Evolutionary conservation across 2,888 invertebrate genomes (phyloP).

Genomic region (Lochmaea capreae): DNA sequence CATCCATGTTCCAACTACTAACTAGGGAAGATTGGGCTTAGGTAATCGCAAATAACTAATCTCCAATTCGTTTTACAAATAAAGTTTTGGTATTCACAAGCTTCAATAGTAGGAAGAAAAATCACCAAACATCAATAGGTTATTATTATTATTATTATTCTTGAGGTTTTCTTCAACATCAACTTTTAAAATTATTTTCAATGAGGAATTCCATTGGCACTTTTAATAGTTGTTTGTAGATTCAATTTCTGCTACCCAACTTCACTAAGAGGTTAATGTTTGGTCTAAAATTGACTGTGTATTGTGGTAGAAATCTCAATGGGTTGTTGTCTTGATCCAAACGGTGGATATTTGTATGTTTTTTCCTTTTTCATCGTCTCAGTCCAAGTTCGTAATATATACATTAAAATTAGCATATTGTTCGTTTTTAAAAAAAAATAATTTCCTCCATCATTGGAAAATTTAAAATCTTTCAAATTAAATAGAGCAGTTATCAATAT

Average conservation of each 20-base stretch:
- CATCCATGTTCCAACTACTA: constrained; percentile 49
- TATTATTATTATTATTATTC: neutral
- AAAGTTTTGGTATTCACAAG: constrained; percentile 2
- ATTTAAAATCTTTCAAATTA: neutral
- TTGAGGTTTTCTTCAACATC: constrained; percentile 1
- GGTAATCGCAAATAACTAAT: constrained; percentile 44
- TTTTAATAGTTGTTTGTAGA: neutral
- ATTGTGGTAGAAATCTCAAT: neutral
- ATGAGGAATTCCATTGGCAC: neutral
- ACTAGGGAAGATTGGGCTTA: constrained; percentile 66
- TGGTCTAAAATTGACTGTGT: neutral
- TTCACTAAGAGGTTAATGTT: neutral
- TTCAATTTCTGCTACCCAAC: neutral
- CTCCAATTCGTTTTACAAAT: constrained; percentile 5
- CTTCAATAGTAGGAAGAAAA: neutral
- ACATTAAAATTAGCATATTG: neutral
- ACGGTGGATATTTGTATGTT: neutral
- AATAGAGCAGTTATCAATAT: neutral
- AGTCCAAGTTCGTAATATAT: neutral
- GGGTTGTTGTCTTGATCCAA: neutral
- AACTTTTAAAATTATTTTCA: neutral
- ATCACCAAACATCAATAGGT: constrained; percentile 3
- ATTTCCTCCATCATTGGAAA: neutral
- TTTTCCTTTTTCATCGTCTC: neutral
- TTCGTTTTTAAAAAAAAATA: neutral